Base-by-base conservation (phyloP, 2,888 invertebrate genomes). In the Octodonta nipae region DNA sequence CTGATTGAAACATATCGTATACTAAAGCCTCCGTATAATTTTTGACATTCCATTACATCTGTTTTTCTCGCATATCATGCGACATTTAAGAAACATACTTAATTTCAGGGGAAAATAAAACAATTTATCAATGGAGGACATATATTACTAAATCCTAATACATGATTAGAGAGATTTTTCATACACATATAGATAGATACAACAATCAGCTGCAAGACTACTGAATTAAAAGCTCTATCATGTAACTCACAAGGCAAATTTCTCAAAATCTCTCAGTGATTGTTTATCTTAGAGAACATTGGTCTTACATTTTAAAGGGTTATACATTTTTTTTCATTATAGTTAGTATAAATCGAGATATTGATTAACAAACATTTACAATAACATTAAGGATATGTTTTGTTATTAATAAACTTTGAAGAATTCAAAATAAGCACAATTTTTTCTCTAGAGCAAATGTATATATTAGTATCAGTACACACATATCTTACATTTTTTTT, bases 71-170 rank as follows among this genome's bases (percentile, higher is more conserved):
- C n/a, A n/a, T n/a, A n/a, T n/a, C n/a, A n/a, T n/a, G n/a, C n/a
- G n/a, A n/a, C n/a, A n/a, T n/a, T n/a, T n/a, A n/a, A n/a, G n/a
- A n/a, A n/a, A n/a, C n/a, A n/a, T n/a, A n/a, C n/a, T n/a, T n/a
- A n/a, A n/a, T n/a, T n/a, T 22, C 20, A 22, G 22, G n/a, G 7
- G 6, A 7, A 22, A 22, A 22, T 22, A 22, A 22, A 22, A 22
- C 10, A 10, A 4, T 22, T 22, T 10, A n/a, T 22, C n/a, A 54
- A 54, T 55, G 54, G 55, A 56, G 55, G 57, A 57, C 57, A 57
- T 55, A 51, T 55, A 57, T 57, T 55, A 51, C 51, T 44, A 50
- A 46, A 51, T 49, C 52, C 54, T 50, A 51, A 47, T 50, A 54
- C 52, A 54, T 51, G 47, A 26, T 8, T 8, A 13, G 26, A 13